Base-by-base conservation (phyloP, 2,888 invertebrate species). In the Drosophila neotestacea region DNA sequence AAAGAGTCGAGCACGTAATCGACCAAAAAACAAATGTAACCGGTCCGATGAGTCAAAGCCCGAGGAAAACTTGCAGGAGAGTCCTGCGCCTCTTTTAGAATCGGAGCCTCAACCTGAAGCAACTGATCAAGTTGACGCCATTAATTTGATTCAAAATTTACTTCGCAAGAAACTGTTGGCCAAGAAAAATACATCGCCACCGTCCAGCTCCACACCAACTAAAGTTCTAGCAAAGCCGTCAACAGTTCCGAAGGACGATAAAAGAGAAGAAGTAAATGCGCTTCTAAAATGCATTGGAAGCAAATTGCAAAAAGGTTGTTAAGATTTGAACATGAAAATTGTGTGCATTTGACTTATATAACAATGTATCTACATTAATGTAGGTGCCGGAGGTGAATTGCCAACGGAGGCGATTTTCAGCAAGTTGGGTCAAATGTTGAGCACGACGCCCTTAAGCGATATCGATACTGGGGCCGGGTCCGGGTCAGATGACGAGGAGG, bases 401-500 rank as follows among this genome's bases (percentile, higher is more conserved):
- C 78, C 88, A 22, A 79, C 81, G 5, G 85, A 83, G 48, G 84
- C 85, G 0, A 62, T 92, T 6, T 73, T 92, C 48, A 89, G 79
- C 63, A 91, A 91, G 63, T 70, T 92, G 30, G 90, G 90, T 48
- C 87, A 91, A 72, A 85, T 92, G 13, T 79, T 92, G 4, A 89
- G 90, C 58, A 90, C 86, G 59, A 85, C 78, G 16, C 92, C 91
- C 4, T 72, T 91, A 5, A 89, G 85, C 16, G 90, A 91, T 68
- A 74, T 90, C 4, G 91, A 88, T 2, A 7, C 32, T 32, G 32
- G 7, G 46, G 22, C 11, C 36, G 50, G 34, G 1, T 22, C 36
- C 22, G 48, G 34, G 6, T 87, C 91, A 4, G 91, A 93, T 30
- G 93, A 91, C 22, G 94, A 94, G 39, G 94, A 94, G 30, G 94